Evolutionary conservation across 2,888 invertebrate species (phyloP), one percentile per base, ranked within the genome.

Genomic region (Cinara cedri): DNA sequence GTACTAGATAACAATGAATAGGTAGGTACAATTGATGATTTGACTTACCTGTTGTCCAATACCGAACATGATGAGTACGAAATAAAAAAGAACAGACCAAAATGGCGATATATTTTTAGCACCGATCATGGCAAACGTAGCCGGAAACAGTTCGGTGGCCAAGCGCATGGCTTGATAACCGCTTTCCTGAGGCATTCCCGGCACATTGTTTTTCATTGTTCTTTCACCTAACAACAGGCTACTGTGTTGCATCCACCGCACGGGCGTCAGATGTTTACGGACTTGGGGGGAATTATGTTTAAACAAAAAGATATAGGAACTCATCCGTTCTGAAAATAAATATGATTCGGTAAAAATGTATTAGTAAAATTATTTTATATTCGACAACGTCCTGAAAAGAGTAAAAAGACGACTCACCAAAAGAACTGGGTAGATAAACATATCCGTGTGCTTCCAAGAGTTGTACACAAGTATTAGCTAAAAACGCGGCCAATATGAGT

Each of bases 71-170:
- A 95, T 93, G 81, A 96, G 88, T 83, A 92, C 91, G 85, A 93
- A 91, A 86, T 94, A 96, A 84, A 95, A 93, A 68, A 95, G 88
- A 13, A 94, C 92, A 0, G 94, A 92, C 96, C 96, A 96, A 82
- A 94, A 92, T 72, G 95, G 94, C 0, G 95, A 94, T 8, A 96
- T 87, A 85, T 90, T 89, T 81, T 91, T 90, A 62, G 91, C 88
- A 0, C 93, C 93, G 78, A 94, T 86, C 34, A 93, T 87, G 0
- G 94, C 93, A 44, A 95, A 88, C 0, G 94, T 92, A 0, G 95
- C 93, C 0, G 96, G 96, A 82, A 95, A 92, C n/a, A 96, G 86
- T 86, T 96, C 95, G n/a, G 94, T 95, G 14, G 94, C 91, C 81
- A 96, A 88, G 81, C 95, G 90, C 80, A 96, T 86, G 0, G 91